Conservation (phyloP, 2,888 invertebrate genomes). For the Aplocera efformata region DNA sequence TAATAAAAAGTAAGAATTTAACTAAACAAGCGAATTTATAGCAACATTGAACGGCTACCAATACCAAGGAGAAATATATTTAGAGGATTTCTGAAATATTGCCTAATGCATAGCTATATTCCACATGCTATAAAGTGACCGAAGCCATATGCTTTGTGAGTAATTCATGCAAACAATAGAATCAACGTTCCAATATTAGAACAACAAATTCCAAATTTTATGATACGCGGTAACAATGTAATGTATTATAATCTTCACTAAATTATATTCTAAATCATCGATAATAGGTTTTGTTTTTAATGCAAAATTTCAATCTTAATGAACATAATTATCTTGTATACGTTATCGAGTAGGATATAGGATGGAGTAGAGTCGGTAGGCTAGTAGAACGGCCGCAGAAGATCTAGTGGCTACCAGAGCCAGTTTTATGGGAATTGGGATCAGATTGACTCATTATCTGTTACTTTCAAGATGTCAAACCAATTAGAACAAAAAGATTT, state of each 20-base stretch:
- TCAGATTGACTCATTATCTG: too few relatives aligned
- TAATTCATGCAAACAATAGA: slow-evolving; percentile 48
- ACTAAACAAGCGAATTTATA: slow-evolving; percentile 1
- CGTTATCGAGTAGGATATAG: too few relatives aligned
- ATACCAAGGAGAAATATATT: slow-evolving; percentile 13
- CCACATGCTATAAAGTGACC: slow-evolving; percentile 43
- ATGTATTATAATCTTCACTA: slow-evolving; percentile 12
- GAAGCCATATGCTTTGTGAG: slow-evolving; percentile 41
- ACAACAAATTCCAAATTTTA: slow-evolving; percentile 24
- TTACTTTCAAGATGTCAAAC: too few relatives aligned
- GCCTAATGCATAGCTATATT: slow-evolving; percentile 31
- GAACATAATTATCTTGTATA: too few relatives aligned
- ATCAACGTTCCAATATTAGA: slow-evolving; percentile 51
- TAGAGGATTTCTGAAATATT: slow-evolving; percentile 20
- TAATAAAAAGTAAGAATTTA: too few relatives aligned
- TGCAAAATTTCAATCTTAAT: too few relatives aligned
- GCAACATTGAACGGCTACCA: slow-evolving; percentile 8
- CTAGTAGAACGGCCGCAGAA: too few relatives aligned
- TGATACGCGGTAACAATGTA: slow-evolving; percentile 14
- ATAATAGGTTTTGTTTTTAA: too few relatives aligned
- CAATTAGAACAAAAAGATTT: too few relatives aligned
- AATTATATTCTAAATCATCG: not conserved
- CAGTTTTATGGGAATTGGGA: too few relatives aligned
- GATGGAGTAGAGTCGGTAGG: too few relatives aligned
- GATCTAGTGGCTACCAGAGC: too few relatives aligned